Base-by-base conservation (phyloP, 2,113 vertebrate species). In the Chauna torquata region DNA sequence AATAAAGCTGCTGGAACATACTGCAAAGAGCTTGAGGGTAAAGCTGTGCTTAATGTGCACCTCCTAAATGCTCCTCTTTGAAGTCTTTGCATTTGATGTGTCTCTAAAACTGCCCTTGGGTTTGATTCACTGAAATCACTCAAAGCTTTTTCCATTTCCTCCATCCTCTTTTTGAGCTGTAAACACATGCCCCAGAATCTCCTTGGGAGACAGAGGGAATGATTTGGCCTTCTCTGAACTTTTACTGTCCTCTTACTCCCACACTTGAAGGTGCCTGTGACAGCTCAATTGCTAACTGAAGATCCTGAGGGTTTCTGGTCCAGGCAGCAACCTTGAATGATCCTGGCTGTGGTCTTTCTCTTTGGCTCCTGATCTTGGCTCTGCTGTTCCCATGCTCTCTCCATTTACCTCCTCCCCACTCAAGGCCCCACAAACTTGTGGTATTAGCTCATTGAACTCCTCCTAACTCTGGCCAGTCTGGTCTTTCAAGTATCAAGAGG, bases 81-180 rank as follows among this genome's bases (percentile, higher is more conserved):
- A 96, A 94, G 89, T 52, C 72, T 50, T 24, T 92, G 81, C 77
- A 88, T 84, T 72, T 58, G 66, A 93, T 86, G 55, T 1, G 2
- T 64, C 88, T 71, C 80, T 68, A 23, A 88, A 92, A 64, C 30
- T 57, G 94, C 83, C 92, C 75, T 71, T 88, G 88, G 90, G 88
- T n/a, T n/a, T 57, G 64, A 75, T 82, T 82, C 77, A 32, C 64
- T 82, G 77, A 71, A 95, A 87, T 32, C 77, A 82, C 69, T 68
- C 75, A 14, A 76, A 76, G 91, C 69, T 94, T 94, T 75, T 91
- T 92, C 89, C 94, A 95, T 94, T 96, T 89, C 93, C 94, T 96
- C 69, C 71, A 66, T 81, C 50, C 82, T 66, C 72, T 64, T 92
- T 78, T 76, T 36, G 30, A 82, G 93, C 86, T 71, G 52, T 27